A percentile compares a stretch with the other conserved stretches of the same genome.
These are phyloP conservation scores for Aphelocoma californica DNA, from an alignment of 2,797 vertebrate genomes.

Conservation along the genomic window DNA sequence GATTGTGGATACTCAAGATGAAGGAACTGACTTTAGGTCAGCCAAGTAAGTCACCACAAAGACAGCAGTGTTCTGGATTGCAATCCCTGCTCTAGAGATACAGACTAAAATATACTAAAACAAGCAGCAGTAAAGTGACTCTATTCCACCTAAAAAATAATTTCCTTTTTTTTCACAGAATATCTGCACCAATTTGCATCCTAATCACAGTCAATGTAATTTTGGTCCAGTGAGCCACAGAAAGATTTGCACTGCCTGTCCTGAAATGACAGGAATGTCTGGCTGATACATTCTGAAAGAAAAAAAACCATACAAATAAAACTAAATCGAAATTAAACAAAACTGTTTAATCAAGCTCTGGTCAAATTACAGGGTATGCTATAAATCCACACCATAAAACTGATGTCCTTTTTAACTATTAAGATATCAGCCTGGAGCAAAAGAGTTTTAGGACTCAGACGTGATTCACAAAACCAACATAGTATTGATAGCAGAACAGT, in stretches of 20 bases:
- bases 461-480: background rate
- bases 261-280: background rate
- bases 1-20: background rate
- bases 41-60: background rate
- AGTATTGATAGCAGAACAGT: background rate
- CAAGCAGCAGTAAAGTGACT: background rate
- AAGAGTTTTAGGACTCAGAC: background rate
- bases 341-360: background rate
- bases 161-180: background rate
- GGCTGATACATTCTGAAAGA: background rate
- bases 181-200: background rate
- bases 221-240: background rate
- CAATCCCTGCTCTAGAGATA: background rate
- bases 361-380: background rate
- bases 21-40: background rate
- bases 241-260: background rate
- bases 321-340: background rate
- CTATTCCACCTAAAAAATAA: background rate
- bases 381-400: background rate
- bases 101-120: background rate
- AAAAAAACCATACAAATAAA: background rate
- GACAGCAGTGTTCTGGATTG: background rate
- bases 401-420: background rate
- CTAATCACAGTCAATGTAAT: background rate
- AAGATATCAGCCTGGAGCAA: background rate